phyloP scores from a whole-genome alignment of 2,797 vertebrate genomes.

The Echiichthys vipera region DNA sequence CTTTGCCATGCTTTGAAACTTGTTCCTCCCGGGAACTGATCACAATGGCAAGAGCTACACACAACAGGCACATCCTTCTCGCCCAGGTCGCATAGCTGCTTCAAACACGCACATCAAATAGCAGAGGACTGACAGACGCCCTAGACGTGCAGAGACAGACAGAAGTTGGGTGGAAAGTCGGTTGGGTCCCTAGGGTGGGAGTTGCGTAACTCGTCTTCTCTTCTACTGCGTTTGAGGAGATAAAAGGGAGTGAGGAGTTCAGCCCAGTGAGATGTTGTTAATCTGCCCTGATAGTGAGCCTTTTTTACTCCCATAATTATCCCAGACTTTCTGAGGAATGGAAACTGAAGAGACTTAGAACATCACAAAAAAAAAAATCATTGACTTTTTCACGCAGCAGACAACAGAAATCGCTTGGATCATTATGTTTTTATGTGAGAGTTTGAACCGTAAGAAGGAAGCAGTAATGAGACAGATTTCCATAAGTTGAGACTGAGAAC shows the following conservation, averaged over 20 bases:
- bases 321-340: conserved; percentile 66
- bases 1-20: conserved; percentile 72
- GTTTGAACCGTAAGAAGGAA: conserved; percentile 57
- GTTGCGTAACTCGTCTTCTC: conserved; percentile 77
- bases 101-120: conserved; percentile 81
- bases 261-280: conserved; percentile 74
- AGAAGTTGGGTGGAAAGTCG: conserved; percentile 79
- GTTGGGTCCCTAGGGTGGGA: conserved; percentile 77
- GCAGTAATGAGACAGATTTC: conserved; percentile 69
- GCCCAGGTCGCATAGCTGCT: conserved; percentile 60
- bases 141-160: conserved; percentile 70
- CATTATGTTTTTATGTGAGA: conserved; percentile 69
- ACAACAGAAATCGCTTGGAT: conserved; percentile 75
- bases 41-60: conserved; percentile 61
- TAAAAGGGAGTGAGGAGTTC: conserved; percentile 78
- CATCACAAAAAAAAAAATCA: conserved; percentile 53
- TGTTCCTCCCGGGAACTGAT: conserved; percentile 60
- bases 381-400: conserved; percentile 64
- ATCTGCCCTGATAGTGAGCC: conserved; percentile 75
- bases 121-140: conserved; percentile 64
- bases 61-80: conserved; percentile 73
- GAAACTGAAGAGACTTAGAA: conserved; percentile 67
- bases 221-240: conserved; percentile 76
- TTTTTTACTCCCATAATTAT: conserved; percentile 78
- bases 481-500: conserved; percentile 61